A percentile compares a stretch with the other conserved stretches of the same genome.
phyloP scores from a whole-genome alignment of 2,888 invertebrate species.

The Harpalus rufipes region DNA sequence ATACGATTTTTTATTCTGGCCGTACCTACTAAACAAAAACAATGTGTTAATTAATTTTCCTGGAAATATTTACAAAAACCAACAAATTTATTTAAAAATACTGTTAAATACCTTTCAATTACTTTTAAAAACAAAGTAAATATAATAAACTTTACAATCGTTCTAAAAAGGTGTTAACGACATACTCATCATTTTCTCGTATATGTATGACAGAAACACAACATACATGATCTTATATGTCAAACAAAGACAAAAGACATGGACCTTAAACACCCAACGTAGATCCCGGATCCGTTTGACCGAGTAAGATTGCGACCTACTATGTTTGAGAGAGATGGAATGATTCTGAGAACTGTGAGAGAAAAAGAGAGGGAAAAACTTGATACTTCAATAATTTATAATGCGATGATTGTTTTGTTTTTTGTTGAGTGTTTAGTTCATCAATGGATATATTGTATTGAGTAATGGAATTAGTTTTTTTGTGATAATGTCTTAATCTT shows the following conservation, averaged over 20 bases:
- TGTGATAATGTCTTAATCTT: not conserved
- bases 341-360: not conserved
- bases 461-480: not conserved
- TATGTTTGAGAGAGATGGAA: not conserved
- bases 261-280: not conserved
- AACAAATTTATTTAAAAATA: not conserved
- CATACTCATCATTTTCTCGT: not conserved
- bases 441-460: not conserved
- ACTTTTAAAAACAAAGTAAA: not conserved
- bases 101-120: not conserved
- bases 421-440: too few relatives aligned
- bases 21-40: too few relatives aligned
- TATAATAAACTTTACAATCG: not conserved
- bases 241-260: not conserved
- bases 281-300: not conserved
- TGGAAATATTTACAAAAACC: not conserved
- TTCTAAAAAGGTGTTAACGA: not conserved
- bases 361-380: not conserved
- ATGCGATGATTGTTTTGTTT: not conserved
- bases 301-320: not conserved
- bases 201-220: not conserved
- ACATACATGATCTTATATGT: not conserved
- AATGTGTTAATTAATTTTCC: not conserved
- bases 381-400: not conserved
- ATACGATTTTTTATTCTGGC: too few relatives aligned